Conservation (phyloP, 2,888 invertebrate species). For the Archips xylosteana region DNA sequence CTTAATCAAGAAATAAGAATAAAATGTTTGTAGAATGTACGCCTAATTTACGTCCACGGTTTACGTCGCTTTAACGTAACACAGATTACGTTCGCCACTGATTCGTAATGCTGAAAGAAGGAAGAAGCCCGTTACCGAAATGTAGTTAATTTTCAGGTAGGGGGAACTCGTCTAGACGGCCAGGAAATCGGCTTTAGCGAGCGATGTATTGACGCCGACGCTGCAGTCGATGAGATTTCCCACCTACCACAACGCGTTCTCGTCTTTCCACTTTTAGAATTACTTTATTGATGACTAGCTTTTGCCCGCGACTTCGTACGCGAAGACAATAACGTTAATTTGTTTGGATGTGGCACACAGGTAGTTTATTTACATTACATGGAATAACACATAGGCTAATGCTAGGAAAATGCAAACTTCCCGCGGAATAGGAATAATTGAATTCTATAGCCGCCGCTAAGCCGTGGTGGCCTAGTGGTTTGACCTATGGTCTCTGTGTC, state of each 20-base stretch:
- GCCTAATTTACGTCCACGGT: neutral
- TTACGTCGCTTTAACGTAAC: neutral
- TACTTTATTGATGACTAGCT: neutral
- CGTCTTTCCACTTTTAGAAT: conserved; percentile 21
- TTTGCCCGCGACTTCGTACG: too few relatives aligned
- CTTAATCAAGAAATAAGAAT: too few relatives aligned
- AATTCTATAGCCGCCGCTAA: too few relatives aligned
- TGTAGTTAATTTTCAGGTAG: conserved; percentile 55
- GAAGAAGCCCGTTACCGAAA: conserved; percentile 47
- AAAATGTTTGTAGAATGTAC: too few relatives aligned
- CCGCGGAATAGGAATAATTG: too few relatives aligned
- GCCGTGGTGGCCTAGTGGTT: too few relatives aligned
- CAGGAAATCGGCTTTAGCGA: conserved; percentile 73
- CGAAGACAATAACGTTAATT: too few relatives aligned
- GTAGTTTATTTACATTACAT: too few relatives aligned
- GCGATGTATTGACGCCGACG: conserved; percentile 22
- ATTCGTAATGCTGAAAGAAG: neutral
- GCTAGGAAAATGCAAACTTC: too few relatives aligned
- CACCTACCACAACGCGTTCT: neutral
- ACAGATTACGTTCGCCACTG: neutral
- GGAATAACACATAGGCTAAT: too few relatives aligned
- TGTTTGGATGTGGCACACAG: too few relatives aligned
- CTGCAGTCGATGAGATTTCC: conserved; percentile 19
- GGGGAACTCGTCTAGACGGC: conserved; percentile 76
- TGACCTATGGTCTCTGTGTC: too few relatives aligned